A percentile compares a stretch with the other conserved stretches of the same genome.
phyloP scores from a whole-genome alignment of 2,113 vertebrate species.

The Cephalopholis sonnerati region DNA sequence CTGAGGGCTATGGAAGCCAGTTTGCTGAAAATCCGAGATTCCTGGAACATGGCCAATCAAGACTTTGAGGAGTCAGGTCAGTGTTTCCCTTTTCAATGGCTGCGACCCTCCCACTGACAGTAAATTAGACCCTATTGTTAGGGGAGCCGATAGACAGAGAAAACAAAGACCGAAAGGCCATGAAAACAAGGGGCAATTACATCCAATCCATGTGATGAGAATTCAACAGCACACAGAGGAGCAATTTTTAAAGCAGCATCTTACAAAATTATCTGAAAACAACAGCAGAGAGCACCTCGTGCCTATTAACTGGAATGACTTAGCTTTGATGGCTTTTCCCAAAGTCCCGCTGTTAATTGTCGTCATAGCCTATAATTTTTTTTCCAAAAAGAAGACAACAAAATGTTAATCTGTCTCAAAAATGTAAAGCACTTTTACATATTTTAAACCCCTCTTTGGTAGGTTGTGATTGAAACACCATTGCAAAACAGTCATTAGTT shows the following conservation, averaged over 20 bases:
- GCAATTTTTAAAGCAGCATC: background rate
- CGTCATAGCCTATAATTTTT: background rate
- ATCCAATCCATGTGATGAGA: conserved; percentile 30
- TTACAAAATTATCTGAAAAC: conserved; percentile 4
- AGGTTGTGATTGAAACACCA: background rate
- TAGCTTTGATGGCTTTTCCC: background rate
- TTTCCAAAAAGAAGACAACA: background rate
- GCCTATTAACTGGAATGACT: background rate
- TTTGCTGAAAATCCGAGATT: conserved; percentile 82
- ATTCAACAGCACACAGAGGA: conserved; percentile 16
- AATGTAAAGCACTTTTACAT: background rate
- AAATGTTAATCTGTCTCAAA: background rate
- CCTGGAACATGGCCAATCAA: conserved; percentile 82
- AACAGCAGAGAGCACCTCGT: background rate
- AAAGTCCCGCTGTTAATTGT: background rate
- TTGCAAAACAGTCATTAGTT: background rate
- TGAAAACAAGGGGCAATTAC: conserved; percentile 30
- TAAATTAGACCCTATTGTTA: conserved; percentile 43
- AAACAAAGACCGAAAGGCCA: conserved; percentile 9
- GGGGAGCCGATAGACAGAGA: conserved; percentile 6
- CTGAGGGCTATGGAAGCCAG: conserved; percentile 85
- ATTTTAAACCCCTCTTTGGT: background rate
- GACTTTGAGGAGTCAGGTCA: conserved; percentile 88
- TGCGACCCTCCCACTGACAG: conserved; percentile 23
- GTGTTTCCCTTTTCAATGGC: conserved; percentile 41